These are phyloP conservation scores for Liodrosophila aerea DNA, from an alignment of 2,888 invertebrate species.

Conservation along the genomic window DNA sequence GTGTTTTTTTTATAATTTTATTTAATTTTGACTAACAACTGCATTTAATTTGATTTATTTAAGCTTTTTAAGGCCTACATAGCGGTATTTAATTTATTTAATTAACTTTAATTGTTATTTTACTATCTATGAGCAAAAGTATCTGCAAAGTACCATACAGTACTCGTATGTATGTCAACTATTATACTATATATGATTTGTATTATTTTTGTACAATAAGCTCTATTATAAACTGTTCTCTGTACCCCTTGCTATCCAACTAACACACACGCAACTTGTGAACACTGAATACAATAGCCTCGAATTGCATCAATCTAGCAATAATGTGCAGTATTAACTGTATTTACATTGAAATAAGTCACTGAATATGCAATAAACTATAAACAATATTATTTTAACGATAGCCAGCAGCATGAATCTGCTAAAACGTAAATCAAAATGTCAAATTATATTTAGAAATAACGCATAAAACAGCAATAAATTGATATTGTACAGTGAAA, in stretches of 20 bases:
- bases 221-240: slow-evolving; percentile 10
- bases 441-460: slow-evolving; percentile 20
- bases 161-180: no score
- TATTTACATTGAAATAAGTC: no score
- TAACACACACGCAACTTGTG: background rate
- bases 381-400: slow-evolving; percentile 17
- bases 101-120: slow-evolving; percentile 69
- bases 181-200: slow-evolving; percentile 59
- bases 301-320: background rate
- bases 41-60: slow-evolving; percentile 41
- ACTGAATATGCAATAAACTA: background rate
- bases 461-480: slow-evolving; percentile 50
- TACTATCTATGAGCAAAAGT: slow-evolving; percentile 45
- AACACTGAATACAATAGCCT: background rate
- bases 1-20: slow-evolving; percentile 21
- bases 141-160: no score
- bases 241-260: background rate
- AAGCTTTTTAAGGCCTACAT: slow-evolving; percentile 58
- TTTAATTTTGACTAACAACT: slow-evolving; percentile 37
- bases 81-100: slow-evolving; percentile 71
- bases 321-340: slow-evolving; percentile 1
- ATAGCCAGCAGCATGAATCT: slow-evolving; percentile 7
- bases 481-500: slow-evolving; percentile 69
- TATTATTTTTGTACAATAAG: slow-evolving; percentile 59
- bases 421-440: slow-evolving; percentile 23